Conservation (phyloP, 2,888 invertebrate species). For the Myathropa florea region DNA sequence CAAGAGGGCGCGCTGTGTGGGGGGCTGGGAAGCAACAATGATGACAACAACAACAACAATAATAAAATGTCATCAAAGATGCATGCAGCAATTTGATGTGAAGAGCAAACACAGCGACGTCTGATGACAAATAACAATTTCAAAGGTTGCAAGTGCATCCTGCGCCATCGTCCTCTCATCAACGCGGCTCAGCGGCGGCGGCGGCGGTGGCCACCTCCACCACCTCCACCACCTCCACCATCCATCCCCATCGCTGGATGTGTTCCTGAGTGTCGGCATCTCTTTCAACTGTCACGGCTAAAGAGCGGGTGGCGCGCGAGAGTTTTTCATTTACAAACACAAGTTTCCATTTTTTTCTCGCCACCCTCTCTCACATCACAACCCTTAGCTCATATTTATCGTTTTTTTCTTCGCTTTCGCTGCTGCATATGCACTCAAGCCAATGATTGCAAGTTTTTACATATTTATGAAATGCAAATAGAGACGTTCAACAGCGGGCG, state of each 20-base stretch:
- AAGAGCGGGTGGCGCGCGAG: slow-evolving; percentile 28
- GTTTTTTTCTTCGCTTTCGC: background rate
- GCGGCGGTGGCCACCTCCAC: background rate
- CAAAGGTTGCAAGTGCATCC: slow-evolving; percentile 50
- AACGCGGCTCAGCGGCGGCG: too few species aligned
- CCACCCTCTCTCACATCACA: slow-evolving; percentile 29
- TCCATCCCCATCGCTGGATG: background rate
- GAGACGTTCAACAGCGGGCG: slow-evolving; percentile 10
- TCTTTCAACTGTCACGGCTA: slow-evolving; percentile 58
- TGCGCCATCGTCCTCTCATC: slow-evolving; percentile 3
- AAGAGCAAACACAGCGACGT: slow-evolving; percentile 60
- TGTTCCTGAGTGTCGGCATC: slow-evolving; percentile 45
- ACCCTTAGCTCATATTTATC: slow-evolving; percentile 19
- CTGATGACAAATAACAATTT: slow-evolving; percentile 59
- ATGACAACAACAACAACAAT: background rate
- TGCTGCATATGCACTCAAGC: slow-evolving; percentile 56
- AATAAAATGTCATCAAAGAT: slow-evolving; percentile 54
- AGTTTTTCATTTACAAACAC: slow-evolving; percentile 42
- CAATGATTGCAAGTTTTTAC: slow-evolving; percentile 68
- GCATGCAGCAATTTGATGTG: slow-evolving; percentile 67
- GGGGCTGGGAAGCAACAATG: too few species aligned
- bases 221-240: background rate
- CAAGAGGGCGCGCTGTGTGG: too few species aligned
- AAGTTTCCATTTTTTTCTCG: slow-evolving; percentile 18
- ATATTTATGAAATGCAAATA: slow-evolving; percentile 67